A percentile compares a stretch with the other conserved stretches of the same genome.
phyloP scores from a whole-genome alignment of 2,797 vertebrate genomes.

The Semaprochilodus insignis region DNA sequence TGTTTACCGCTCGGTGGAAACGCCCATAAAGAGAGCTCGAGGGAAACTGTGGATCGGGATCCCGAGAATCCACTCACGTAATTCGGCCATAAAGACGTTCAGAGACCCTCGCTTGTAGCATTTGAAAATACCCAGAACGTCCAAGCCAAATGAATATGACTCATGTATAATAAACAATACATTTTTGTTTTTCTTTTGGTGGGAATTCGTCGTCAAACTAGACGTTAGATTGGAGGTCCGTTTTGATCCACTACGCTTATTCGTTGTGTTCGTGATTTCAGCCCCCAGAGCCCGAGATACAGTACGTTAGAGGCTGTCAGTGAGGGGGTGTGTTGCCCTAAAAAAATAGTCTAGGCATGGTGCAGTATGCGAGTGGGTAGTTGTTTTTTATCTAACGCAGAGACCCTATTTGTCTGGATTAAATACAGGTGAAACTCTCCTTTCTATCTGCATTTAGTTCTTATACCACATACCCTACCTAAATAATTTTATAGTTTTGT shows the following conservation, averaged over 20 bases:
- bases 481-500: not conserved
- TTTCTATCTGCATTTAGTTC: not conserved
- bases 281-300: constrained; percentile 35
- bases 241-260: constrained; percentile 1
- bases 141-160: not conserved
- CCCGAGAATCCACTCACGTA: not conserved
- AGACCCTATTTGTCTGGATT: constrained; percentile 3
- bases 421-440: constrained; percentile 20
- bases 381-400: constrained; percentile 6
- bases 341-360: constrained; percentile 49
- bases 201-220: not conserved
- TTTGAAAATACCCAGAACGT: not conserved
- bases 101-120: not conserved
- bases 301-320: constrained; percentile 50
- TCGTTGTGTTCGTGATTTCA: constrained; percentile 37
- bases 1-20: constrained; percentile 51
- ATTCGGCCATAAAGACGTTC: not conserved
- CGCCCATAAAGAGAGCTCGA: constrained; percentile 35
- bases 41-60: constrained; percentile 47
- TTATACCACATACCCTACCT: not conserved
- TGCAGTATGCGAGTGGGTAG: constrained; percentile 32
- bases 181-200: not conserved
- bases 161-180: not conserved
- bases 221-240: not conserved
- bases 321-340: constrained; percentile 60